Evolutionary conservation across 30 jellyfish, hydroid and myxozoan genomes (phyloP), one percentile per base, ranked within the genome.

Genomic region (Haliclystus octoradiatus): DNA sequence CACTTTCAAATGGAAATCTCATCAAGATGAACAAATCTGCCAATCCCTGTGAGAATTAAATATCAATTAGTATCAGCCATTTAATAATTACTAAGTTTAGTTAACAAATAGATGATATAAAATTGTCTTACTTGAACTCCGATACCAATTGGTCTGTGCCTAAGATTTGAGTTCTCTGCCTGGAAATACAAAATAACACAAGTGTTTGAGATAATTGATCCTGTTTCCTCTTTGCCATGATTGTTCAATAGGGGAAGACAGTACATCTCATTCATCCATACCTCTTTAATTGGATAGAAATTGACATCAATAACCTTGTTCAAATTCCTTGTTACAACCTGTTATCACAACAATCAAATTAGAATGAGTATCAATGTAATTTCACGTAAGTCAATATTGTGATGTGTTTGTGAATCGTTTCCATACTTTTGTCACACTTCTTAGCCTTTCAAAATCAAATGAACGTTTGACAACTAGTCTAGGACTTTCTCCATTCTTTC

Each of bases 71-170:
- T 40, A 19, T 19, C 9, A 40, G 57, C 14, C 57, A 19, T 40
- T 19, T 5, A 40, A 40, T 40, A 19, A 40, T 40, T 40, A 40
- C 57, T 5, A 5, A 9, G 9, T 9, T 5, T 19, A 19, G 9
- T 9, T 40, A 19, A 40, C 57, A 40, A 5, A 19, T 19, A 40
- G 19, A 40, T 19, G 14, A 40, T 5, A 40, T 19, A 5, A 19
- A 9, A 40, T 40, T 40, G 57, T 40, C n/a, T 40, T 76, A 89
- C 98, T 92, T 92, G 99, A 7, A 92, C 94, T 26, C 99, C 99
- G 52, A 92, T 83, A 13, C 99, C 99, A 61, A 92, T 82, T 24
- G 99, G 99, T 30, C 99, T 70, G 78, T 92, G 96, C 60, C 95
- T 85, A 91, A 79, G 73, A 65, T 92, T 92, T 1, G 99, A 92